These are phyloP conservation scores for Habroteleia sp. DNA, from an alignment of 2,888 invertebrate genomes.

Conservation along the genomic window DNA sequence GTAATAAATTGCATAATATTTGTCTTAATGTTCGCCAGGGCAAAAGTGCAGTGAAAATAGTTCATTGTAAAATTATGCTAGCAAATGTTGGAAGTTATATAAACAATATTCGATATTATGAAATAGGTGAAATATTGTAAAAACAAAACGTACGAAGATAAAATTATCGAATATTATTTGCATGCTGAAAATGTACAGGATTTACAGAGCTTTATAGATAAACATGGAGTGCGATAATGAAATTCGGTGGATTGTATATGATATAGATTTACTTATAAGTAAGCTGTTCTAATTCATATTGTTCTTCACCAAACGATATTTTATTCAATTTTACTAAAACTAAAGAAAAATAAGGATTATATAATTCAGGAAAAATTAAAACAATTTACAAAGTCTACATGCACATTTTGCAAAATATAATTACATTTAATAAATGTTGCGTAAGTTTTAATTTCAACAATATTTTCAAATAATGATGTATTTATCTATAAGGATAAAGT, in stretches of 20 bases:
- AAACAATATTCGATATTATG: constrained; percentile 32
- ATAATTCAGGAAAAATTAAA: neutral
- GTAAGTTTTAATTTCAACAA: too few relatives aligned
- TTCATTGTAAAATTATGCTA: constrained; percentile 31
- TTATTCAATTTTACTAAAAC: too few relatives aligned
- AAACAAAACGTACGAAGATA: constrained; percentile 28
- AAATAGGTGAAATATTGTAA: constrained; percentile 36
- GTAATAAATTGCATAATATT: constrained; percentile 28
- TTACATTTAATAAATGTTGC: too few relatives aligned
- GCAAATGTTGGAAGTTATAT: constrained; percentile 14
- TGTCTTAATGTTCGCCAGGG: constrained; percentile 24
- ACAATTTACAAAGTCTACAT: too few relatives aligned
- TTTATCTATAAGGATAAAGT: too few relatives aligned
- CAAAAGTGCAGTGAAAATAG: constrained; percentile 24
- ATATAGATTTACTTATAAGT: constrained; percentile 10
- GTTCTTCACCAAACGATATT: too few relatives aligned
- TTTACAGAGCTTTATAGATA: constrained; percentile 16
- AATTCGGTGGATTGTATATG: constrained; percentile 12
- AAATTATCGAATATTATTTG: constrained; percentile 31
- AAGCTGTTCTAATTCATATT: constrained; percentile 29
- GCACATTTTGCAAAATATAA: too few relatives aligned
- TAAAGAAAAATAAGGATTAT: too few relatives aligned
- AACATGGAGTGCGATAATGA: constrained; percentile 21
- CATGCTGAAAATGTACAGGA: constrained; percentile 4
- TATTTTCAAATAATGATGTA: too few relatives aligned